phyloP scores from a whole-genome alignment of 2,113 vertebrate species.

The Vulpes lagopus region DNA sequence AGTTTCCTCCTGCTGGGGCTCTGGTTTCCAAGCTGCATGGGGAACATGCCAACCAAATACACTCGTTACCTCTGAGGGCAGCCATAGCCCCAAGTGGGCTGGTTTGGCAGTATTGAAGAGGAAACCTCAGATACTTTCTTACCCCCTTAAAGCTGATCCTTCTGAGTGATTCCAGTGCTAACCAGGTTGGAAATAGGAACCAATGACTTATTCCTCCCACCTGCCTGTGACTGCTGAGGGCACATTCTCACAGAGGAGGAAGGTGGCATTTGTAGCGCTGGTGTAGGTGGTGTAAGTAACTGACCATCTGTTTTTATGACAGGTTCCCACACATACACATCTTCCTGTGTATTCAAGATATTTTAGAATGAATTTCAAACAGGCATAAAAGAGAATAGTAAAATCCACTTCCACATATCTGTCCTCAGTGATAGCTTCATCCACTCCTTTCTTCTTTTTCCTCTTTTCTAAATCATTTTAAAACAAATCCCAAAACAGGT shows the following conservation, averaged over 20 bases:
- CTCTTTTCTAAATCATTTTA: not conserved
- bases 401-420: not conserved
- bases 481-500: not conserved
- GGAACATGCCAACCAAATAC: not conserved
- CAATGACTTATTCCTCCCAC: not conserved
- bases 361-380: not conserved
- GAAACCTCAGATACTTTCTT: not conserved
- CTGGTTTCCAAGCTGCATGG: not conserved
- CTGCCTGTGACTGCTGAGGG: no score
- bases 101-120: not conserved
- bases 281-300: not conserved
- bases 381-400: not conserved
- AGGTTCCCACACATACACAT: not conserved
- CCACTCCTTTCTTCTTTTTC: not conserved
- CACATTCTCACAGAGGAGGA: not conserved
- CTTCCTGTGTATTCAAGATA: not conserved
- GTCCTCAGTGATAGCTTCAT: not conserved
- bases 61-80: accelerated
- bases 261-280: no score
- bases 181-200: not conserved
- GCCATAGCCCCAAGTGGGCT: accelerated
- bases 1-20: not conserved
- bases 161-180: no score
- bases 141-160: not conserved
- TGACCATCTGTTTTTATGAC: accelerated